Base-by-base conservation (phyloP, 2,888 invertebrate genomes). In the Pseudanteris insignis region DNA sequence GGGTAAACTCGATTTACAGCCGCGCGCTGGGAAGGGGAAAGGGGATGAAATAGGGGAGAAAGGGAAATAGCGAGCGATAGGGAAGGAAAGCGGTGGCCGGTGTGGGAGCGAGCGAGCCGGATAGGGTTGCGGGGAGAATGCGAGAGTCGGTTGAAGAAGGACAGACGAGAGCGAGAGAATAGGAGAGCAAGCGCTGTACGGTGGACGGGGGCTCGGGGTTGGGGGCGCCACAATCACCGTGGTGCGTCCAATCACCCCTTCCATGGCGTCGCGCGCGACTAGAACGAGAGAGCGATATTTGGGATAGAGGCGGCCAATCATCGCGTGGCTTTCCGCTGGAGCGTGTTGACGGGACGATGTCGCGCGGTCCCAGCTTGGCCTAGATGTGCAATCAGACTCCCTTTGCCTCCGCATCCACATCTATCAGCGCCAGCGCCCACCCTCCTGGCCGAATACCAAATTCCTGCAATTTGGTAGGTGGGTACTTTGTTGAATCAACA, bases 1-100 rank as follows among this genome's bases (percentile, higher is more conserved):
- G 80, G 78, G 80, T 79, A 79, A 80, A 80, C 80, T 80, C 79
- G 79, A 80, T 80, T 79, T 79, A 76, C 78, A 76, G 74, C 68
- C 74, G 71, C 73, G 75, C 72, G 70, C 74, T 67, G 63, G 63
- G 50, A 28, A 38, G 15, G 40, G 55, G 63, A 18, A 28, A 33
- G 50, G 47, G 44, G 34, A 40, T 21, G 41, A 6, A 21, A 43
- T 11, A 36, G 29, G 30, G 8, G 9, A 33, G 15, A 15, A n/a
- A 30, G 30, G 11, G 13, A 10, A 5, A 10, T 1, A 28, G 28
- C 3, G 30, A 30, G 13, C 36, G 33, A 29, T 30, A 18, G 37
- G 53, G 62, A 7, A 29, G 33, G 48, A 41, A 46, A 36, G 37
- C 11, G 43, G n/a, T n/a, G n/a, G n/a, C n/a, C n/a, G n/a, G n/a